Percentiles rank a stretch among this genome's conserved stretches.
These are phyloP conservation scores for Yponomeuta sedellus DNA, from an alignment of 2,888 invertebrate genomes.

Conservation along the genomic window DNA sequence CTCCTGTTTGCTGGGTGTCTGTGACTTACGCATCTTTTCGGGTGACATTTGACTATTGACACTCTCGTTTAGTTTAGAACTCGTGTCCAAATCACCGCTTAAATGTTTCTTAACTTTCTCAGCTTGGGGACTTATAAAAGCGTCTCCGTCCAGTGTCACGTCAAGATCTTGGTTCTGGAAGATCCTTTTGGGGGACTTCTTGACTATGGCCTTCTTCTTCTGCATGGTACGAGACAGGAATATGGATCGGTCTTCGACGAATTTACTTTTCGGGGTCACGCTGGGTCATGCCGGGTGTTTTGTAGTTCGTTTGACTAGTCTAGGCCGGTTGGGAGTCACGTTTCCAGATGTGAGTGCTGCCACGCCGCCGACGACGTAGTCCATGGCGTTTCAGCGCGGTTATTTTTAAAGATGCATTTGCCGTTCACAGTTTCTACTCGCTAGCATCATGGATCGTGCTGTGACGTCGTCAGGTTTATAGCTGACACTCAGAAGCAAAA, in stretches of 20 bases:
- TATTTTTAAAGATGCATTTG: background rate
- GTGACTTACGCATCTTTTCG: constrained; percentile 23
- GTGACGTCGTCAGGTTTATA: too few species aligned
- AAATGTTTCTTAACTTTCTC: constrained; percentile 65
- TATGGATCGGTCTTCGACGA: constrained; percentile 57
- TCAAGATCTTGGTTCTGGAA: constrained; percentile 60
- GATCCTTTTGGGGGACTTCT: constrained; percentile 68
- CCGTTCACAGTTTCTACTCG: too few species aligned
- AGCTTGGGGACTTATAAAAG: constrained; percentile 45
- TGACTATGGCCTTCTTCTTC: constrained; percentile 64
- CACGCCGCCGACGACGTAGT: constrained; percentile 75
- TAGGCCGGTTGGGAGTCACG: constrained; percentile 72
- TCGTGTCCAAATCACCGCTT: constrained; percentile 45
- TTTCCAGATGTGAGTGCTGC: constrained; percentile 77
- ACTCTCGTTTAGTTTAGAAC: constrained; percentile 19
- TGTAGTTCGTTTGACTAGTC: constrained; percentile 53
- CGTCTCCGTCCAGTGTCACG: constrained; percentile 40
- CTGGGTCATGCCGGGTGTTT: constrained; percentile 64
- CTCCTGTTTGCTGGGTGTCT: background rate
- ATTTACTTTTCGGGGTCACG: constrained; percentile 65
- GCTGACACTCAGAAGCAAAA: too few species aligned
- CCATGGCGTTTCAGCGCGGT: constrained; percentile 44
- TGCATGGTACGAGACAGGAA: constrained; percentile 62
- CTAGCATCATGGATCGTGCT: too few species aligned
- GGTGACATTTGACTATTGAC: constrained; percentile 29